Evolutionary conservation across 2,797 vertebrate species (phyloP), one percentile per base, ranked within the genome.

Genomic region (Microchirus variegatus): DNA sequence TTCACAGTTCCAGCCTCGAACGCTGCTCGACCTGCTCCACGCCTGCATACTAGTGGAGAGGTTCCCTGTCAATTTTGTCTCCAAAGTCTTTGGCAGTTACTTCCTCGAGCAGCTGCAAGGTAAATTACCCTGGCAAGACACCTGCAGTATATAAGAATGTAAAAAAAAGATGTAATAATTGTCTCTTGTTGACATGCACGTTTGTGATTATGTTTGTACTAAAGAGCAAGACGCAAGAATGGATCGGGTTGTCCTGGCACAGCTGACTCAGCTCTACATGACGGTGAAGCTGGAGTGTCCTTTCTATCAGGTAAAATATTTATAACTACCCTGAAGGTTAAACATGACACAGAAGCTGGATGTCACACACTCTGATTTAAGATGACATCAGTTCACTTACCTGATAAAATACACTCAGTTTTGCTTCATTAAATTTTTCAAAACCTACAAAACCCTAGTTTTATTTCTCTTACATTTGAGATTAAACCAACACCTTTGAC

Each of bases 91-190:
- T 87, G 94, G 88, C 73, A 92, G 91, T 2, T 94, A 91, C 84
- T 99, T 99, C 86, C 92, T 97, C 38, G 95, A 96, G 36, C 89
- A 91, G 42, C 84, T 99, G 22, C 94, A 96, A 93, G 95, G 97
- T 99, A 89, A 93, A 45, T 6, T 19, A 10, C 43, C 44, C 13
- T 1, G 14, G 15, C 10, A 2, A 35, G 22, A 43, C n/a, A 11
- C 15, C 38, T 46, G 14, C n/a, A 2, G 4, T 41, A 1, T 15
- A 13, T 13, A 15, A 5, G 13, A 6, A 15, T 42, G 40, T 42
- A 14, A 2, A n/a, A 42, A 36, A 0, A 53, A 57, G 19, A 22
- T 56, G n/a, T 13, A 36, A 14, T 26, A 4, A 46, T 6, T 26
- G 4, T 19, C 5, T 4, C 0, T 5, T 54, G 2, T 49, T 60